Conservation (phyloP, 92 coral and sea anemone genomes). For the Palythoa grandiflora region DNA sequence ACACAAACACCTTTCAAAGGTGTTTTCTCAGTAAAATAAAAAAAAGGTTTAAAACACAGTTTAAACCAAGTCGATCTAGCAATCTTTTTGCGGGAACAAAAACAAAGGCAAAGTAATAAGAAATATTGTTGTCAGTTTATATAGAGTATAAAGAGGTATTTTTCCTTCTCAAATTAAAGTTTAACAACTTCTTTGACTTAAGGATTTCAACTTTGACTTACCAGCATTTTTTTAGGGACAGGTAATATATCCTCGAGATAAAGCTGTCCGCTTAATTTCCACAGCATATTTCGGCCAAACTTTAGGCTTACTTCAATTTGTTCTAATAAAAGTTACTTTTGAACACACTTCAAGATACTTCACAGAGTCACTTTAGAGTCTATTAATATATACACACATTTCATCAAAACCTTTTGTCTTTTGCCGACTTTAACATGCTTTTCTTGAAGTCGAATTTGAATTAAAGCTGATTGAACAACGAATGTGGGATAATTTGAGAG, state of each 20-base stretch:
- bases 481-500: neutral
- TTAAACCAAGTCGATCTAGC: neutral
- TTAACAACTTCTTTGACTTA: neutral
- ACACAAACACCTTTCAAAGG: no score
- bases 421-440: neutral
- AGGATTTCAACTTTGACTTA: neutral
- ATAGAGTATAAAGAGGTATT: neutral
- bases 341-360: neutral
- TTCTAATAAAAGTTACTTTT: neutral
- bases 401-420: neutral
- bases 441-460: neutral
- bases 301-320: neutral
- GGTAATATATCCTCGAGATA: constrained; percentile 33
- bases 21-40: no score
- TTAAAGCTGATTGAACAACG: neutral
- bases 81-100: neutral
- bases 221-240: constrained; percentile 39
- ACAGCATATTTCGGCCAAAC: neutral
- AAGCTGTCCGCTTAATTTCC: constrained; percentile 24
- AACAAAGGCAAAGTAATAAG: neutral
- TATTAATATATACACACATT: neutral
- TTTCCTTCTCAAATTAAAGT: neutral
- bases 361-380: neutral
- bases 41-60: no score
- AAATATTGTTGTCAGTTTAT: neutral